Base-by-base conservation (phyloP, 2,888 invertebrate species). In the Andricus curvator region DNA sequence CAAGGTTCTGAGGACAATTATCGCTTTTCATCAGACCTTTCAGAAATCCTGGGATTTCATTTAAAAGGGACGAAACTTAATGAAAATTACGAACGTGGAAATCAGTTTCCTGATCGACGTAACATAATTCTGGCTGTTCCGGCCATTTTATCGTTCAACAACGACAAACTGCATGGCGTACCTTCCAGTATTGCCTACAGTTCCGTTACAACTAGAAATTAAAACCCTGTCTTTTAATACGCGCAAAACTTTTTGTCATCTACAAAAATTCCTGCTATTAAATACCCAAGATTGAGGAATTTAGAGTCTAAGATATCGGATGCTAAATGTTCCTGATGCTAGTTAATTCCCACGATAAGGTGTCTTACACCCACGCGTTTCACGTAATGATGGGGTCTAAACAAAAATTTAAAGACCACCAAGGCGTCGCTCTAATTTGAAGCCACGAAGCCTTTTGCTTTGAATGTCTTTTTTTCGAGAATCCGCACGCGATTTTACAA, bases 81-180 rank as follows among this genome's bases (percentile, higher is more conserved):
- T 29, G 25, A 62, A 62, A 62, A 15, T 62, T 25, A 62, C 15
- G 56, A 74, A 56, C 56, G 56, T 56, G 56, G 56, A 74, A 74
- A 74, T 74, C 56, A 74, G 62, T 74, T 74, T 74, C 74, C 74
- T 51, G 33, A 56, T 74, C 56, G 56, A 33, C 56, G 81, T 85
- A 83, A 86, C 84, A 83, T 83, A 84, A 80, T 84, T 85, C 83
- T 85, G 83, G 84, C 84, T 86, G 85, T 86, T 87, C 84, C 88
- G 87, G 88, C 88, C 88, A 89, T 89, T 88, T 89, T 89, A 88
- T 80, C 80, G 77, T 80, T 77, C 77, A 76, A 74, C 65, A 79
- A 80, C 77, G 76, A 80, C 66, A 76, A 77, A 80, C 66, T 80
- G 64, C 81, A 85, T 84, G 84, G 87, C 87, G 87, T 84, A 82